Evolutionary conservation across 2,888 invertebrate genomes (phyloP).

Genomic region (Dasysyrphus albostriatus): DNA sequence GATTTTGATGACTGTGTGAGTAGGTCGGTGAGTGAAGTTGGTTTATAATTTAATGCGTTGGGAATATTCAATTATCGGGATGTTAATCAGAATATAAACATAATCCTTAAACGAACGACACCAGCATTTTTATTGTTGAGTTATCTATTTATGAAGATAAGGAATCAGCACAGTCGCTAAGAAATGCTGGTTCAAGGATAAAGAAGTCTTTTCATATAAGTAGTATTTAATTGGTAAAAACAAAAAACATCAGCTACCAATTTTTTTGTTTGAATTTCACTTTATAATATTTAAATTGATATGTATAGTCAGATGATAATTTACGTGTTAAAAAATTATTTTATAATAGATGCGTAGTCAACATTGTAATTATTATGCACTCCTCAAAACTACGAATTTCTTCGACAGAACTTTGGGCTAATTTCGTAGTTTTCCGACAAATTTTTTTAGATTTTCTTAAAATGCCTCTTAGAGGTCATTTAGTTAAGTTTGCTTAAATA

Average conservation of each 20-base stretch:
- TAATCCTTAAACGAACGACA: background rate
- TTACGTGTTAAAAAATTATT: no score
- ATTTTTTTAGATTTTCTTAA: no score
- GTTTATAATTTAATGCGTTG: constrained; percentile 39
- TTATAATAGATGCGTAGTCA: no score
- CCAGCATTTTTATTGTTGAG: constrained; percentile 21
- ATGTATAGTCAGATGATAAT: no score
- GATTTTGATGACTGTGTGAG: constrained; percentile 20
- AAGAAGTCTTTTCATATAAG: background rate
- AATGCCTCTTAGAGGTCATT: no score
- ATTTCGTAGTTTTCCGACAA: no score
- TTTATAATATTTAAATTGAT: no score
- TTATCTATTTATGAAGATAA: constrained; percentile 26
- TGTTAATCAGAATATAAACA: constrained; percentile 76
- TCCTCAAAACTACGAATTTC: no score
- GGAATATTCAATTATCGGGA: constrained; percentile 43
- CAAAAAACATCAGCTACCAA: background rate
- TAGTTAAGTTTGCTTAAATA: no score
- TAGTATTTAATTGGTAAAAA: background rate
- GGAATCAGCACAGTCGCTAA: background rate
- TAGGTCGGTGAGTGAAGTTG: constrained; percentile 11
- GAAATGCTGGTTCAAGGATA: constrained; percentile 4
- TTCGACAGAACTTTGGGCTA: no score
- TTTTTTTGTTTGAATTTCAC: no score
- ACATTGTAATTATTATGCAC: no score